Conservation (phyloP, 2,888 invertebrate species). For the Lycia hirtaria region DNA sequence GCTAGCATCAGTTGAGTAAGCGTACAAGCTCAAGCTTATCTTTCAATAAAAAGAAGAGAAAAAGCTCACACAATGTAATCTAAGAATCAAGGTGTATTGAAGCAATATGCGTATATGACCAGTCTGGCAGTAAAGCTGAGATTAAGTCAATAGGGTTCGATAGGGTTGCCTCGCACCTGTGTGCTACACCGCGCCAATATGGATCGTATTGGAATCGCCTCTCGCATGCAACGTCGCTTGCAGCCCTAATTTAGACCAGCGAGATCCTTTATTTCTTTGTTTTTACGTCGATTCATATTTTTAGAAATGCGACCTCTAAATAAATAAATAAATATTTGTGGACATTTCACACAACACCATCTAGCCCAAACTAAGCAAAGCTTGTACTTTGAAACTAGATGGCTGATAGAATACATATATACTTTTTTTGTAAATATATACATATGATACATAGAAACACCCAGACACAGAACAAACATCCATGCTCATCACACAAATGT, state of each 20-base stretch:
- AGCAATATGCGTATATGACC: conserved; percentile 36
- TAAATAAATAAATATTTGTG: not conserved
- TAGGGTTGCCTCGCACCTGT: conserved; percentile 34
- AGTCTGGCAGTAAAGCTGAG: conserved; percentile 36
- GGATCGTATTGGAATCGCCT: conserved; percentile 25
- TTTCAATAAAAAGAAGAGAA: too few species aligned
- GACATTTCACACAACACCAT: too few species aligned
- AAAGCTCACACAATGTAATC: conserved; percentile 1
- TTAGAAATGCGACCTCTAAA: not conserved
- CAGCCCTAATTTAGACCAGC: conserved; percentile 29
- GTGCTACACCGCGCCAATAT: conserved; percentile 29
- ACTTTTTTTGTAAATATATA: too few species aligned
- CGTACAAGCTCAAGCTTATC: too few species aligned
- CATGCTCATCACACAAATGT: too few species aligned
- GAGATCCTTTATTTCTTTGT: conserved; percentile 22
- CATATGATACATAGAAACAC: too few species aligned
- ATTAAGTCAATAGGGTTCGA: conserved; percentile 32
- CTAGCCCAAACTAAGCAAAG: too few species aligned
- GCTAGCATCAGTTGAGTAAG: too few species aligned
- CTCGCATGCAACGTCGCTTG: conserved; percentile 25
- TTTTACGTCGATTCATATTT: conserved; percentile 8
- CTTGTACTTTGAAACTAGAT: too few species aligned
- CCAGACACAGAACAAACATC: too few species aligned
- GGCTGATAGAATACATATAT: too few species aligned
- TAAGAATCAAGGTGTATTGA: conserved; percentile 21